Evolutionary conservation across 1,140 invertebrate species (phyloP).

Genomic region (Drosophila yakuba): DNA sequence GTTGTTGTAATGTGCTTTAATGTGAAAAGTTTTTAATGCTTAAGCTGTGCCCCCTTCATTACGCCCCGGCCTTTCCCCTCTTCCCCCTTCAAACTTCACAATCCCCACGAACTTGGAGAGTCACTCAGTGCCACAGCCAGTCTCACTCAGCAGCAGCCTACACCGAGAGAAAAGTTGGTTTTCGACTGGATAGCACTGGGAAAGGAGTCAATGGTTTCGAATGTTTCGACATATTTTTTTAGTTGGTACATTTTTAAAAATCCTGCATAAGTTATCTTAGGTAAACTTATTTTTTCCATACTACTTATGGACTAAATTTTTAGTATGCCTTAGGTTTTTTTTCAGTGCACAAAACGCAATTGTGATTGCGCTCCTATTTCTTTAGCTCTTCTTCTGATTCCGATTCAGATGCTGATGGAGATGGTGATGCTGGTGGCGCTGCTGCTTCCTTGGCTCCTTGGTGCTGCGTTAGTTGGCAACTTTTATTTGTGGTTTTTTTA

Average conservation of each 20-base stretch:
- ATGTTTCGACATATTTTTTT: no score
- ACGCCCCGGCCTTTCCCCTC: background rate
- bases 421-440: slow-evolving; percentile 21
- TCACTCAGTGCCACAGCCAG: slow-evolving; percentile 29
- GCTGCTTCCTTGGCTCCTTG: slow-evolving; percentile 35
- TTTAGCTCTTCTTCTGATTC: slow-evolving; percentile 53
- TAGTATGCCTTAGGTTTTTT: background rate
- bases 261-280: no score
- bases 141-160: slow-evolving; percentile 9
- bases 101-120: slow-evolving; percentile 12
- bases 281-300: no score
- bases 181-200: background rate
- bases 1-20: slow-evolving; percentile 83
- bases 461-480: slow-evolving; percentile 78
- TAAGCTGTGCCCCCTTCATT: slow-evolving; percentile 63
- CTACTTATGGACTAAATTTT: no score
- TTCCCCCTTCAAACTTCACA: background rate
- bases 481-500: slow-evolving; percentile 84
- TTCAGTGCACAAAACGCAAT: slow-evolving; percentile 17
- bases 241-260: no score
- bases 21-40: slow-evolving; percentile 83
- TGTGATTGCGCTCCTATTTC: slow-evolving; percentile 59
- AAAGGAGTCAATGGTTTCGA: background rate
- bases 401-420: slow-evolving; percentile 37
- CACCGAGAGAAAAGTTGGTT: background rate